Evolutionary conservation across 1,140 invertebrate genomes (phyloP).

Genomic region (Philotrypesis tridentata): DNA sequence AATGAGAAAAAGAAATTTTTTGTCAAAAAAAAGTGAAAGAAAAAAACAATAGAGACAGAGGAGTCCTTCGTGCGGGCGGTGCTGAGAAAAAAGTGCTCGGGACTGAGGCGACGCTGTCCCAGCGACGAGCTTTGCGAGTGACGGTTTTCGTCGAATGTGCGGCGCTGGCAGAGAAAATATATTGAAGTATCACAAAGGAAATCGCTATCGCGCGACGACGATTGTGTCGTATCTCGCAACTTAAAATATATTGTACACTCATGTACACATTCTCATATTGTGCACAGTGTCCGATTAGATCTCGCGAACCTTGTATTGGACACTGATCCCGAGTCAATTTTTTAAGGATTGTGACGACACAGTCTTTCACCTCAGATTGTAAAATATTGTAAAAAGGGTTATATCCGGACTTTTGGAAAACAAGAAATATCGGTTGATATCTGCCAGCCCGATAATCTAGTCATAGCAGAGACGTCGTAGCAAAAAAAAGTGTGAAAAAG

Average conservation of each 20-base stretch:
- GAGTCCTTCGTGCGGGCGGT: slow-evolving; percentile 14
- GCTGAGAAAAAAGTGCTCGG: slow-evolving; percentile 40
- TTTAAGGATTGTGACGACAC: neutral
- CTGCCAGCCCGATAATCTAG: slow-evolving; percentile 66
- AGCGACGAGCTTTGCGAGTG: slow-evolving; percentile 18
- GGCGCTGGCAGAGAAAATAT: slow-evolving; percentile 27
- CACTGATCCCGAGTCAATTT: slow-evolving; percentile 13
- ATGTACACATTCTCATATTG: neutral
- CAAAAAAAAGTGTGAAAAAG: slow-evolving; percentile 19
- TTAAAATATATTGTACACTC: neutral
- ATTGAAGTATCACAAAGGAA: slow-evolving; percentile 33
- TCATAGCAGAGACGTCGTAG: slow-evolving; percentile 56
- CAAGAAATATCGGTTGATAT: slow-evolving; percentile 38
- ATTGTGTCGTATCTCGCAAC: neutral
- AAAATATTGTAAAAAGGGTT: slow-evolving; percentile 8
- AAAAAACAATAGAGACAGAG: neutral
- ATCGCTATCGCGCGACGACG: slow-evolving; percentile 24
- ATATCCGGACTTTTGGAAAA: slow-evolving; percentile 8
- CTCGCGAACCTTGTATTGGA: slow-evolving; percentile 24
- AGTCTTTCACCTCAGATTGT: neutral
- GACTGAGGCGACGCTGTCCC: slow-evolving; percentile 30
- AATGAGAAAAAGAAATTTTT: slow-evolving; percentile 43
- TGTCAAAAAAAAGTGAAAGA: neutral
- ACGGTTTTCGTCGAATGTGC: slow-evolving; percentile 29
- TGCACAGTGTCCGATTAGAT: slow-evolving; percentile 21